Base-by-base conservation (phyloP, 1,140 invertebrate genomes). In the Bombus impatiens region DNA sequence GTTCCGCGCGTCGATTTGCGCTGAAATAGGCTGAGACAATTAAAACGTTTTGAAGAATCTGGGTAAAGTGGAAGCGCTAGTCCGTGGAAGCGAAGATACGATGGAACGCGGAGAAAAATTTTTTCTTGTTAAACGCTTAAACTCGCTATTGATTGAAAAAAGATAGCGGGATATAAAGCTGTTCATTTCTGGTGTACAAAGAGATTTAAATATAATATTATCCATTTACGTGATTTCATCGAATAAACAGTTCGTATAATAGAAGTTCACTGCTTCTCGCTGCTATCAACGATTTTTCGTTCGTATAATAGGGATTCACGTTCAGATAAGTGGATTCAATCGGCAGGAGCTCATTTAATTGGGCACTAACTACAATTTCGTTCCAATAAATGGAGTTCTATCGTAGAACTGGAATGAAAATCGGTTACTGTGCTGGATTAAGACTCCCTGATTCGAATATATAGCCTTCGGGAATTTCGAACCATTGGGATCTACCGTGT, bases 31-130 rank as follows among this genome's bases (percentile, higher is more conserved):
- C 3, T 47, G 42, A n/a, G 32, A 53, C 59, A 53, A 83, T 83
- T 76, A 76, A 62, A 76, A 25, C 53, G 42, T 76, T 76, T 82
- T 3, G 15, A 71, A 37, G 72, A n/a, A 32, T n/a, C 68, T 32
- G 37, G 18, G 28, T 47, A 37, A 40, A 44, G 40, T n/a, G 28
- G 15, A 32, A 44, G 28, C 18, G 13, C 3, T 5, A 1, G 25
- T 12, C 13, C n/a, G 13, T 32, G 6, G 13, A 32, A 18, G 65
- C 13, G 32, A 32, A 62, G 59, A 62, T 62, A n/a, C 3, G 28
- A 5, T n/a, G 28, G 10, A 62, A 62, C 59, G 59, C 12, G 28
- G 0, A 28, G 25, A 28, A 62, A n/a, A n/a, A 28, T 5, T 62
- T 62, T 62, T 62, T n/a, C 28, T 62, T n/a, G 10, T 62, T 62